These are phyloP conservation scores for Fragum fragum DNA, from an alignment of 2,888 invertebrate genomes.

Conservation along the genomic window DNA sequence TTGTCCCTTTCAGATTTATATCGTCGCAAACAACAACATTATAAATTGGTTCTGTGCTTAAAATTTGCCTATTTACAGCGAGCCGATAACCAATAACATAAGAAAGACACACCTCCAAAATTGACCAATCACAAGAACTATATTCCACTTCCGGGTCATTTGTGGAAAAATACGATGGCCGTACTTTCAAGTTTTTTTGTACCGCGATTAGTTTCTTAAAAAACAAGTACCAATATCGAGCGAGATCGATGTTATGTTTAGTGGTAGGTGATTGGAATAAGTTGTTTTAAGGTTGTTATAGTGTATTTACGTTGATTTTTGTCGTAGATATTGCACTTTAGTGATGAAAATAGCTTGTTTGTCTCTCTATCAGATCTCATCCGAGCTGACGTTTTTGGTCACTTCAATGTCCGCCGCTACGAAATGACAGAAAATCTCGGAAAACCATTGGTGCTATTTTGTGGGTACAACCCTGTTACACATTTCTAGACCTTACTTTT, in stretches of 20 bases:
- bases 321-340: neutral
- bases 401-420: neutral
- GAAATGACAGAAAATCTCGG: neutral
- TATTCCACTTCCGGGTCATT: slow-evolving; percentile 13
- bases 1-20: neutral
- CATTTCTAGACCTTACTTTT: neutral
- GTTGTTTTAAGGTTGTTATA: neutral
- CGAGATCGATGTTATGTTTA: neutral
- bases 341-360: neutral
- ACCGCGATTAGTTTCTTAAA: neutral
- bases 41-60: neutral
- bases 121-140: neutral
- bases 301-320: neutral
- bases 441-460: neutral
- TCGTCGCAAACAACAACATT: neutral
- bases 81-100: neutral
- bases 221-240: neutral
- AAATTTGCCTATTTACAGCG: neutral
- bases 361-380: neutral
- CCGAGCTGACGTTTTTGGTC: neutral
- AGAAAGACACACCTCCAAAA: neutral
- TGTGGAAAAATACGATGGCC: neutral
- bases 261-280: neutral
- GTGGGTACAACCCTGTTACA: neutral
- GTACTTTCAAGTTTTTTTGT: neutral